Percentiles rank a stretch among this genome's conserved stretches.
Evolutionary conservation across 2,888 invertebrate genomes (phyloP).

Genomic region (Ryuthela nishihirai): DNA sequence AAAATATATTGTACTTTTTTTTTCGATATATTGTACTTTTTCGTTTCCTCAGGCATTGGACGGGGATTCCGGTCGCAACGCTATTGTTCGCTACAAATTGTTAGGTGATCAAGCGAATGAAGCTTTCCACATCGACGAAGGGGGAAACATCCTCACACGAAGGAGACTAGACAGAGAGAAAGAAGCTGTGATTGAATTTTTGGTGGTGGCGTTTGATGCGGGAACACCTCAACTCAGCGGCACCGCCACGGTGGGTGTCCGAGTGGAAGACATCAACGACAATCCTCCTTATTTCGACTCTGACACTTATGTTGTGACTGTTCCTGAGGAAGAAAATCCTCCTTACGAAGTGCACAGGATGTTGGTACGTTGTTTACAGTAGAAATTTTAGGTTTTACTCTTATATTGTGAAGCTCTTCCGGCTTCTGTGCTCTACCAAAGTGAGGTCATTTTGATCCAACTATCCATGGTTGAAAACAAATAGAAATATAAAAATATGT

Average conservation of each 20-base stretch:
- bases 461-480: too few relatives aligned
- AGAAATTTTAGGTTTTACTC: too few relatives aligned
- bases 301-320: constrained; percentile 41
- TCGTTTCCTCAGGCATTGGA: constrained; percentile 62
- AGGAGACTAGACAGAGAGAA: constrained; percentile 42
- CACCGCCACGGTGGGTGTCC: constrained; percentile 52
- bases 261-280: constrained; percentile 83
- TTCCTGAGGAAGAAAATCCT: constrained; percentile 43
- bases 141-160: constrained; percentile 41
- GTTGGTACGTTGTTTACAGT: constrained; percentile 23
- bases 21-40: too few relatives aligned
- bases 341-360: constrained; percentile 43
- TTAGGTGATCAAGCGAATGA: constrained; percentile 51
- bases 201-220: constrained; percentile 42
- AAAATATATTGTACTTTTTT: too few relatives aligned
- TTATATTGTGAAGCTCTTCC: too few relatives aligned
- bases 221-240: constrained; percentile 44
- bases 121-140: constrained; percentile 41
- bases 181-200: constrained; percentile 41
- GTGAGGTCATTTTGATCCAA: too few relatives aligned
- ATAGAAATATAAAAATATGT: too few relatives aligned
- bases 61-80: constrained; percentile 68
- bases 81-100: constrained; percentile 74
- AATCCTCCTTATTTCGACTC: constrained; percentile 69
- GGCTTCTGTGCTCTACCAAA: too few relatives aligned